phyloP scores from a whole-genome alignment of 2,113 vertebrate species.

The Phaethornis superciliosus region DNA sequence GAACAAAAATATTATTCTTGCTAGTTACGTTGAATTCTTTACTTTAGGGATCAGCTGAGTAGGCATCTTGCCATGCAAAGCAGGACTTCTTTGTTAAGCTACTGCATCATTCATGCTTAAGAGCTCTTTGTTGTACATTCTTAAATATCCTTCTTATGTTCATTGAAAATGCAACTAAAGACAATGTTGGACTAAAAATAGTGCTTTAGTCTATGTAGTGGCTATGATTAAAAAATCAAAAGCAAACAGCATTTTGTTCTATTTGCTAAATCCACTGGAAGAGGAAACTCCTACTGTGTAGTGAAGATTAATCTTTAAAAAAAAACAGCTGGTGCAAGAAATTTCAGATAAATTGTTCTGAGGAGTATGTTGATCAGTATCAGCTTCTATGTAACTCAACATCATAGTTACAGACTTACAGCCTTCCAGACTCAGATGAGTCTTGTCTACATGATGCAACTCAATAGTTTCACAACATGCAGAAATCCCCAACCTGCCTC shows the following conservation, averaged over 20 bases:
- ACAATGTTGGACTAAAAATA: not conserved
- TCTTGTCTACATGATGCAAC: not conserved
- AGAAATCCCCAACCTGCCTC: not conserved
- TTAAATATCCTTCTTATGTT: not conserved
- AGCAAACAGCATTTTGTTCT: not conserved
- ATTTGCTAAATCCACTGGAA: not conserved
- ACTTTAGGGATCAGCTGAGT: not conserved
- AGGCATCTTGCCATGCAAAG: not conserved
- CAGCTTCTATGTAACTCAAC: not conserved
- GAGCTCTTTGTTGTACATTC: not conserved
- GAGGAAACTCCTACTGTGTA: not conserved
- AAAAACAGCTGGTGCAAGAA: not conserved
- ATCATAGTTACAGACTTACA: rapidly evolving
- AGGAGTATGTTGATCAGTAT: not conserved
- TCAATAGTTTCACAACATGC: rapidly evolving
- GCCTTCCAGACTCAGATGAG: too few relatives aligned
- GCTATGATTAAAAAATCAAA: not conserved
- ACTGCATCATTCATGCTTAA: not conserved
- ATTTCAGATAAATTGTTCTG: not conserved
- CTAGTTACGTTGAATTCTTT: not conserved
- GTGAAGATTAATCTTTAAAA: not conserved
- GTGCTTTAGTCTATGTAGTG: not conserved
- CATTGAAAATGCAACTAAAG: not conserved
- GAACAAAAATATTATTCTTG: not conserved
- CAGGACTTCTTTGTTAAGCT: not conserved